These are phyloP conservation scores for Hucho hucho DNA, from an alignment of 2,113 vertebrate genomes.

Conservation along the genomic window DNA sequence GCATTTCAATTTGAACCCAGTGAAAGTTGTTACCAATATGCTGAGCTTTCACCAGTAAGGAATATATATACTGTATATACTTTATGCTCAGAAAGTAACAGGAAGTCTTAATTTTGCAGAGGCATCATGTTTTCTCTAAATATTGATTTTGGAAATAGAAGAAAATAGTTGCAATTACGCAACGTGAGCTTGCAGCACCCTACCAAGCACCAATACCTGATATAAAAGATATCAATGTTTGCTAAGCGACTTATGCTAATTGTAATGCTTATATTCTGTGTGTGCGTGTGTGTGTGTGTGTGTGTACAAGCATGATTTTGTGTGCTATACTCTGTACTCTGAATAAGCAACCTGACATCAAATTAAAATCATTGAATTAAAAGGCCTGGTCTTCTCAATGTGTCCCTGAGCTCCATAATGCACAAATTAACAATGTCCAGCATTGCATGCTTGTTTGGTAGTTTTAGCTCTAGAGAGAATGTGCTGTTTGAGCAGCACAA, in stretches of 20 bases:
- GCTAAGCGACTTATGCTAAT: too few species aligned
- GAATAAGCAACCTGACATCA: too few species aligned
- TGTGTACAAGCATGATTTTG: too few species aligned
- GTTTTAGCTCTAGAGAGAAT: not conserved
- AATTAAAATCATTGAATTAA: too few species aligned
- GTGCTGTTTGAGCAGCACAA: not conserved
- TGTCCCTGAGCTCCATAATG: not conserved
- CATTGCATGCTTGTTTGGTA: not conserved
- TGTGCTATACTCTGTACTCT: too few species aligned
- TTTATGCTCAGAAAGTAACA: slow-evolving; percentile 24
- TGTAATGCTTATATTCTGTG: too few species aligned
- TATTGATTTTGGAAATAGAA: slow-evolving; percentile 17
- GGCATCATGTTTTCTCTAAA: not conserved
- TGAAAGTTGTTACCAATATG: slow-evolving; percentile 32
- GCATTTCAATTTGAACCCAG: slow-evolving; percentile 22
- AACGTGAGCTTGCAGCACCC: too few species aligned
- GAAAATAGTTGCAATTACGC: not conserved
- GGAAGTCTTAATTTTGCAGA: slow-evolving; percentile 1
- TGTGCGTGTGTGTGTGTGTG: too few species aligned
- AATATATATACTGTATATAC: slow-evolving; percentile 17
- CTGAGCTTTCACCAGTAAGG: slow-evolving; percentile 43
- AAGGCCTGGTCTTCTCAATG: too few species aligned
- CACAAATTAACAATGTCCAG: not conserved
- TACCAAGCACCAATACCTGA: too few species aligned
- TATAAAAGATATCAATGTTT: too few species aligned